Percentiles rank a stretch among this genome's conserved stretches.
These are phyloP conservation scores for Alviniconcha strummeri DNA, from an alignment of 2,888 invertebrate species.

Conservation along the genomic window DNA sequence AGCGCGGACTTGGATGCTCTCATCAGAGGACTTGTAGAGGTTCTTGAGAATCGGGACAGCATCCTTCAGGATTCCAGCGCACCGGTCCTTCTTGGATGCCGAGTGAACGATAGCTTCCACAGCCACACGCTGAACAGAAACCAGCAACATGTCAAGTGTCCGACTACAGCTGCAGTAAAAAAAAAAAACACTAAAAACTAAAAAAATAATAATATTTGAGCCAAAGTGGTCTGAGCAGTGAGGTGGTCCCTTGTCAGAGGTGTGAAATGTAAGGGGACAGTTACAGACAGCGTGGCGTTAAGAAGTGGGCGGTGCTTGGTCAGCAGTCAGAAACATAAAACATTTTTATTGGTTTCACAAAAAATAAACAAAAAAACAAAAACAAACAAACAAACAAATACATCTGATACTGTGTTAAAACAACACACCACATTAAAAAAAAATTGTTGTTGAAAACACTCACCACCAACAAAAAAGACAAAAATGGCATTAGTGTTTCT, in stretches of 20 bases:
- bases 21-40: conserved; percentile 91
- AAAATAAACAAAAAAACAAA: background rate
- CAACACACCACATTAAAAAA: too few relatives aligned
- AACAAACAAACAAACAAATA: background rate
- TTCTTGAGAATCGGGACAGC: conserved; percentile 95
- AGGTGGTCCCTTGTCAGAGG: too few relatives aligned
- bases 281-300: too few relatives aligned
- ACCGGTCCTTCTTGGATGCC: conserved; percentile 97
- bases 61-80: conserved; percentile 89
- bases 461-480: too few relatives aligned
- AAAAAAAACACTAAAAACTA: background rate
- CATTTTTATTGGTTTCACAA: background rate
- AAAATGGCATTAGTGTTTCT: too few relatives aligned
- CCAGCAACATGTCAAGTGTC: background rate
- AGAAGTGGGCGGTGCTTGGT: too few relatives aligned
- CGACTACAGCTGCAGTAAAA: background rate
- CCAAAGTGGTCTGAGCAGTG: too few relatives aligned
- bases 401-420: background rate
- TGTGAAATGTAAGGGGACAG: too few relatives aligned
- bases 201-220: too few relatives aligned
- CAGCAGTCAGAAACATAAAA: background rate
- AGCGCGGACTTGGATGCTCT: conserved; percentile 84
- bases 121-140: conserved; percentile 85
- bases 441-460: too few relatives aligned
- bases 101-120: conserved; percentile 98